Conservation (phyloP, 1,140 invertebrate species). For the Tribolium madens region DNA sequence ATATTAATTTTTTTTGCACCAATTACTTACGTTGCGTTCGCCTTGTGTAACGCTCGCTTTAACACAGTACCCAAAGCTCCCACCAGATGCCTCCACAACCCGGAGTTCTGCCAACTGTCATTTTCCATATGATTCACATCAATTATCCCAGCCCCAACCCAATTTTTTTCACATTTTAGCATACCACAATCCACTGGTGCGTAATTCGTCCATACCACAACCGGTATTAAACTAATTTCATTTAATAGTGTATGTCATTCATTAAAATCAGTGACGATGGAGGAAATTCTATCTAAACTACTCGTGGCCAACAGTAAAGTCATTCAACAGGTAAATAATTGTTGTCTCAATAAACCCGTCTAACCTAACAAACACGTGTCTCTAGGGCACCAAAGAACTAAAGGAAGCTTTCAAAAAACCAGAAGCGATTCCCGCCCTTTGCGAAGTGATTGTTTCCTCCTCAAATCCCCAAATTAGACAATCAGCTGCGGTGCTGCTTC, state of each 20-base stretch:
- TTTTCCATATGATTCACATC: constrained; percentile 27
- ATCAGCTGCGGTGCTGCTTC: constrained; percentile 75
- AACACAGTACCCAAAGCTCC: too few species aligned
- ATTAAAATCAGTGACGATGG: constrained; percentile 63
- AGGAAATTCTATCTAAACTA: constrained; percentile 68
- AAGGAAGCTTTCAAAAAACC: constrained; percentile 74
- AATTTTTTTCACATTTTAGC: constrained; percentile 5
- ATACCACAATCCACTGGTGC: constrained; percentile 16
- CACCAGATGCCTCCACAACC: too few species aligned
- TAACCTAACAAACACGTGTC: constrained; percentile 62
- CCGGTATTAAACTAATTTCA: constrained; percentile 12
- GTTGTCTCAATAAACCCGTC: constrained; percentile 41
- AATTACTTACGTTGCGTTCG: too few species aligned
- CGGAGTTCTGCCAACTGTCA: background rate
- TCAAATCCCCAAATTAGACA: constrained; percentile 74
- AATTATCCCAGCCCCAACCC: constrained; percentile 15
- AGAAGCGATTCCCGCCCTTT: constrained; percentile 70
- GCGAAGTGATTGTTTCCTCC: constrained; percentile 70
- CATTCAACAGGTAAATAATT: constrained; percentile 70
- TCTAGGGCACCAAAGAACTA: constrained; percentile 75
- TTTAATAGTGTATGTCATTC: background rate
- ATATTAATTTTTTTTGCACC: too few species aligned
- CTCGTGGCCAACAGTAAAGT: constrained; percentile 68
- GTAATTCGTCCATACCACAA: background rate
- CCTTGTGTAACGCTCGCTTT: too few species aligned